phyloP scores from a whole-genome alignment of 2,888 invertebrate genomes.

The Drosophila nigricruria region DNA sequence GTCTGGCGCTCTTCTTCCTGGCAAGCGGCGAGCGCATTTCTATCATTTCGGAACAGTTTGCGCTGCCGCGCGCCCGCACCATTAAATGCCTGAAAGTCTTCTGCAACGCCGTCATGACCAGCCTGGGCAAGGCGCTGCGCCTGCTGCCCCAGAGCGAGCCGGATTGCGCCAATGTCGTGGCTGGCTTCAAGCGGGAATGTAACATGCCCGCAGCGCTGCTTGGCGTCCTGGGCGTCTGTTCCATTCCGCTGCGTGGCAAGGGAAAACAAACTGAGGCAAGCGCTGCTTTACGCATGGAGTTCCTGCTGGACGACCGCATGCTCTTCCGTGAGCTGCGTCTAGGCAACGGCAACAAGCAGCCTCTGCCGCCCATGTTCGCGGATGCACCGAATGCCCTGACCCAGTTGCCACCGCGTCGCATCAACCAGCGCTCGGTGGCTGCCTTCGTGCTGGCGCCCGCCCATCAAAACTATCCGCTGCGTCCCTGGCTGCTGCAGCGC shows the following conservation, averaged over 20 bases:
- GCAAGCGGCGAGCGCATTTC: constrained; percentile 81
- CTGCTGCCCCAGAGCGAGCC: constrained; percentile 71
- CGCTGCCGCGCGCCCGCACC: constrained; percentile 73
- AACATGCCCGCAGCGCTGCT: constrained; percentile 80
- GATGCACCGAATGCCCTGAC: constrained; percentile 72
- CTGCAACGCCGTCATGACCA: constrained; percentile 75
- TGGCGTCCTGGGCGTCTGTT: constrained; percentile 81
- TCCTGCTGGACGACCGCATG: constrained; percentile 81
- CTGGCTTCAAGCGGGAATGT: constrained; percentile 76
- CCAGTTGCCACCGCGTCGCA: constrained; percentile 45
- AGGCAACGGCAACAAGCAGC: constrained; percentile 46
- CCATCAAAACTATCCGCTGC: constrained; percentile 76
- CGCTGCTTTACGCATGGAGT: constrained; percentile 79
- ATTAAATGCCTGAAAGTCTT: constrained; percentile 81
- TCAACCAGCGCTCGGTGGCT: constrained; percentile 68
- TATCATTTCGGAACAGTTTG: constrained; percentile 76
- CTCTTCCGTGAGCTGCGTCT: constrained; percentile 82
- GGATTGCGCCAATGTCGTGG: constrained; percentile 73
- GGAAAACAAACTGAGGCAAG: constrained; percentile 19
- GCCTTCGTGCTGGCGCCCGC: constrained; percentile 78
- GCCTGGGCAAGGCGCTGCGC: constrained; percentile 67
- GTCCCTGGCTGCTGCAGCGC: constrained; percentile 82
- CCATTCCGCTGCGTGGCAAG: constrained; percentile 69
- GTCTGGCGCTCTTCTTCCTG: constrained; percentile 79
- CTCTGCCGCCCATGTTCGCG: constrained; percentile 67